Evolutionary conservation across 1,140 invertebrate genomes (phyloP), one percentile per base, ranked within the genome.

Genomic region (Cardiocondyla obscurior): DNA sequence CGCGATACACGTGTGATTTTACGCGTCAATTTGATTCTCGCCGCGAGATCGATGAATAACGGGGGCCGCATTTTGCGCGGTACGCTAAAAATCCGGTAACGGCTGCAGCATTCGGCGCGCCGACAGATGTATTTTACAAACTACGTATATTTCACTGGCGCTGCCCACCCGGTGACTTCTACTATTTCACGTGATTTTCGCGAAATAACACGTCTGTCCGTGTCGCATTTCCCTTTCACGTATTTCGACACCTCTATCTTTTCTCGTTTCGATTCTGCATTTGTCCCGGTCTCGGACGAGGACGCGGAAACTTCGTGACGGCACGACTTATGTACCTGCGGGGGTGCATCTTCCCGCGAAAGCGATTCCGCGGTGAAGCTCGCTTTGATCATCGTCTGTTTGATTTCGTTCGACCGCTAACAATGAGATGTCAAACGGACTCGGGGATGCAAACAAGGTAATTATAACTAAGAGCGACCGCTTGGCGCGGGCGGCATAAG

Each of bases 391-490:
- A 33, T 1, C 22, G 7, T 42, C n/a, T 30, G 25, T 58, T n/a
- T n/a, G n/a, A 36, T 44, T 8, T 53, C 33, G 10, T 33, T 22
- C 42, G 16, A 79, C 62, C 74, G 22, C 46, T 46, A 64, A 83
- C 82, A 83, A 83, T 81, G 74, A 77, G 62, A 79, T 55, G 62
- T 69, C 74, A 81, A 83, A 70, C 77, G 65, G 39, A 81, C 64
- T 72, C 25, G 33, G 44, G 62, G 64, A 81, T 84, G 82, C 82
- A 84, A 84, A 84, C 82, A 84, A 84, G 82, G 76, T 81, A 84
- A 84, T 84, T 84, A 84, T 81, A 81, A 79, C 53, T 62, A 76
- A 83, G 82, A 83, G 64, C 36, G 70, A 28, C 36, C 28, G 53
- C 8, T 57, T 16, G 25, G 22, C 19, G n/a, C 33, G 19, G 16